A percentile compares a stretch with the other conserved stretches of the same genome.
These are phyloP conservation scores for Agrenia bidenticulata DNA, from an alignment of 2,888 invertebrate species.

Conservation along the genomic window DNA sequence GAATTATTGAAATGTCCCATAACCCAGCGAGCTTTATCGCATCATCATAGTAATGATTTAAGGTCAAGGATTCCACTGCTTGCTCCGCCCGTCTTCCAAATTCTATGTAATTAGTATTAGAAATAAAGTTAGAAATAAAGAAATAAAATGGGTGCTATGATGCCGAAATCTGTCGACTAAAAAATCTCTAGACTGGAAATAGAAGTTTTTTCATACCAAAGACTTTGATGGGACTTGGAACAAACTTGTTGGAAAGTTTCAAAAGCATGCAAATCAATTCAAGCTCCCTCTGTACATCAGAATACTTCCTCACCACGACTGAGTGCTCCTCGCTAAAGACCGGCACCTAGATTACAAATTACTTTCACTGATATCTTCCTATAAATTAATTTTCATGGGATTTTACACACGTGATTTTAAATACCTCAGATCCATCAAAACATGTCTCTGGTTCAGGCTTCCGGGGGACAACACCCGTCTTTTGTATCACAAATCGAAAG, in stretches of 20 bases:
- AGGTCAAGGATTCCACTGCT: conserved; percentile 36
- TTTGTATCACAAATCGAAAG: conserved; percentile 39
- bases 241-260: conserved; percentile 25
- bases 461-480: conserved; percentile 37
- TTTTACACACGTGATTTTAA: not conserved
- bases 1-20: conserved; percentile 39
- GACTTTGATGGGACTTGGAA: conserved; percentile 21
- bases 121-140: no score
- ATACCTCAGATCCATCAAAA: conserved; percentile 13
- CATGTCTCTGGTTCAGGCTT: conserved; percentile 21
- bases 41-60: conserved; percentile 45
- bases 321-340: conserved; percentile 27
- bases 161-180: no score
- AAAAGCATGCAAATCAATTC: conserved; percentile 33
- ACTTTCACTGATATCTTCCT: no score
- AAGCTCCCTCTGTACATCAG: conserved; percentile 43
- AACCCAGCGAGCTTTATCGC: conserved; percentile 44
- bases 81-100: conserved; percentile 39
- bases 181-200: conserved; percentile 8
- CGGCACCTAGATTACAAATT: conserved; percentile 21
- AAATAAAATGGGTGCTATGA: no score
- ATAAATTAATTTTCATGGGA: not conserved
- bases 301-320: conserved; percentile 33
- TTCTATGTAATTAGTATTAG: no score
- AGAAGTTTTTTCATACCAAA: not conserved